Conservation (phyloP, 1,140 invertebrate genomes). For the Penaeus chinensis region DNA sequence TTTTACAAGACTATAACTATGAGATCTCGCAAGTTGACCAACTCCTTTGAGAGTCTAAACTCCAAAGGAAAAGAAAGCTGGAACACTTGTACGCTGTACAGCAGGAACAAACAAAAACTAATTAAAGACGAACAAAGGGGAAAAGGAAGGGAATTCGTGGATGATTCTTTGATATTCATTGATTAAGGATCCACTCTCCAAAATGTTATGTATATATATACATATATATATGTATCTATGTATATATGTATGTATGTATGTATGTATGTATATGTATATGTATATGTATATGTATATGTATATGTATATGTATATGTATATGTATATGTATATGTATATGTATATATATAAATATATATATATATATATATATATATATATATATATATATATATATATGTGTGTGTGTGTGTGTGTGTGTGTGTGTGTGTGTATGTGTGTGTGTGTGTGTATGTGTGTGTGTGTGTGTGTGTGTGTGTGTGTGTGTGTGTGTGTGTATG, state of each 20-base stretch:
- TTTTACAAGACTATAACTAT: too few species aligned
- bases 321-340: background rate
- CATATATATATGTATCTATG: background rate
- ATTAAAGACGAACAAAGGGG: too few species aligned
- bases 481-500: slow-evolving; percentile 25
- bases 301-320: background rate
- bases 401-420: background rate
- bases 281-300: background rate
- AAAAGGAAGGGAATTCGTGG: too few species aligned
- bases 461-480: slow-evolving; percentile 25
- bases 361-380: background rate
- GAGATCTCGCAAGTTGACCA: too few species aligned
- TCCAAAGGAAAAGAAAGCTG: too few species aligned
- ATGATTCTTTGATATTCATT: too few species aligned
- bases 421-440: background rate
- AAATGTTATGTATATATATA: background rate
- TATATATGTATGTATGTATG: background rate
- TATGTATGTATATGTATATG: background rate
- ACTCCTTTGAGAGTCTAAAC: too few species aligned
- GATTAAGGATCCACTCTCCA: too few species aligned
- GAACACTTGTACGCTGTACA: too few species aligned
- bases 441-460: background rate
- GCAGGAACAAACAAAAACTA: too few species aligned
- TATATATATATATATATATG: background rate
- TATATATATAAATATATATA: background rate